A percentile compares a stretch with the other conserved stretches of the same genome.
Conservation (phyloP, 2,888 invertebrate species). For the Sphecodes monilicornis region DNA sequence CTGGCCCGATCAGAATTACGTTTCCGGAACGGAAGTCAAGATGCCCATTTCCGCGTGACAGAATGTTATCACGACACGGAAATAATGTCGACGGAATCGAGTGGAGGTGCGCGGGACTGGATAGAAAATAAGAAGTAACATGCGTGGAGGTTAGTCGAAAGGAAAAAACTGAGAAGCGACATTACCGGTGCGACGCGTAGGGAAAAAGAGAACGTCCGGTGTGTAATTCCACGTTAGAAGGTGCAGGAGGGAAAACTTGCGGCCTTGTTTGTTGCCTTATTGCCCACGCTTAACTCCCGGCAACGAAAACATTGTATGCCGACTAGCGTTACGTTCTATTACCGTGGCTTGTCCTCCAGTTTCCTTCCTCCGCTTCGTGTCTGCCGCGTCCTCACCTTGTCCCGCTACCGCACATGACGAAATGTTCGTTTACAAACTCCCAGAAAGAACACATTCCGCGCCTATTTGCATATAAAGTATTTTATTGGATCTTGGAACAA, state of each 20-base stretch:
- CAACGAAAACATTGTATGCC: slow-evolving; percentile 70
- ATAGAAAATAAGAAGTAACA: slow-evolving; percentile 28
- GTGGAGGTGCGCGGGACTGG: background rate
- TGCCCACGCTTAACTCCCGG: slow-evolving; percentile 70
- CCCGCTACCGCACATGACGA: background rate
- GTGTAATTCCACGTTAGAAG: slow-evolving; percentile 51
- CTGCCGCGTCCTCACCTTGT: background rate
- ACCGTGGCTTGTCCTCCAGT: slow-evolving; percentile 44
- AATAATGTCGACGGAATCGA: slow-evolving; percentile 14
- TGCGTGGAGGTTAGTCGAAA: slow-evolving; percentile 13
- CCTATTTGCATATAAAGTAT: slow-evolving; percentile 39
- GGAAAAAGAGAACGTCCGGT: slow-evolving; percentile 24
- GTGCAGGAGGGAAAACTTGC: slow-evolving; percentile 50
- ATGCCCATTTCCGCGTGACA: slow-evolving; percentile 17
- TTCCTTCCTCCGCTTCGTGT: background rate
- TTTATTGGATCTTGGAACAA: slow-evolving; percentile 7
- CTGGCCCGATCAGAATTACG: slow-evolving; percentile 23
- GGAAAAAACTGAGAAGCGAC: background rate
- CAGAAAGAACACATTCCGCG: slow-evolving; percentile 27
- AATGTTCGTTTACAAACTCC: slow-evolving; percentile 37
- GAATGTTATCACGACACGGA: slow-evolving; percentile 5
- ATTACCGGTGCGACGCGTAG: background rate
- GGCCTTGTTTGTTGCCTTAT: slow-evolving; percentile 76
- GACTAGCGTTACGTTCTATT: slow-evolving; percentile 58
- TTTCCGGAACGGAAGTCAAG: slow-evolving; percentile 35